Conservation (phyloP, 2,888 invertebrate genomes). For the Bhutanitis thaidina region DNA sequence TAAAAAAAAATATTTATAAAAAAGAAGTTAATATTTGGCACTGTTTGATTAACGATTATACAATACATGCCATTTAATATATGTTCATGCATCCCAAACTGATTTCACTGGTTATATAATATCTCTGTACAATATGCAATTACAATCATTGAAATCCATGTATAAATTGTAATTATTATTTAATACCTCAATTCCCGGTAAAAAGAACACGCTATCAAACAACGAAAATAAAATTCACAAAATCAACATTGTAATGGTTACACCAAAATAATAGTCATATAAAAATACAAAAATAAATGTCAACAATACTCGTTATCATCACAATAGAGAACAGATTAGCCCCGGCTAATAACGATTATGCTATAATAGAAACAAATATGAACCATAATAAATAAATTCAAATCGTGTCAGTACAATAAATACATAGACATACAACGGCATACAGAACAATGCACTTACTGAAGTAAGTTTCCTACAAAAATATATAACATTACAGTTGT, state of each 20-base stretch:
- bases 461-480: slow-evolving; percentile 36
- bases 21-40: too few species aligned
- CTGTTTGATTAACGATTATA: too few species aligned
- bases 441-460: slow-evolving; percentile 34
- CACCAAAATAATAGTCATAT: slow-evolving; percentile 15
- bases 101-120: too few species aligned
- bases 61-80: too few species aligned
- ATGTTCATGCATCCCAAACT: too few species aligned
- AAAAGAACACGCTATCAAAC: too few species aligned
- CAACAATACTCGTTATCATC: slow-evolving; percentile 13
- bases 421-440: too few species aligned
- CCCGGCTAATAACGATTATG: slow-evolving; percentile 6
- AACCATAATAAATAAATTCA: background rate
- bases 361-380: background rate
- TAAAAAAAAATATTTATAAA: too few species aligned
- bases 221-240: slow-evolving; percentile 20
- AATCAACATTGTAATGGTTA: slow-evolving; percentile 18
- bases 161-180: too few species aligned
- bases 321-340: slow-evolving; percentile 21
- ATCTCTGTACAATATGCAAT: too few species aligned
- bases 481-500: slow-evolving; percentile 31
- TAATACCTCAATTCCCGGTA: too few species aligned
- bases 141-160: too few species aligned
- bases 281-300: slow-evolving; percentile 26
- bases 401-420: slow-evolving; percentile 26